A percentile compares a stretch with the other conserved stretches of the same genome.
Conservation (phyloP, 2,888 invertebrate genomes). For the Ceramica pisi region DNA sequence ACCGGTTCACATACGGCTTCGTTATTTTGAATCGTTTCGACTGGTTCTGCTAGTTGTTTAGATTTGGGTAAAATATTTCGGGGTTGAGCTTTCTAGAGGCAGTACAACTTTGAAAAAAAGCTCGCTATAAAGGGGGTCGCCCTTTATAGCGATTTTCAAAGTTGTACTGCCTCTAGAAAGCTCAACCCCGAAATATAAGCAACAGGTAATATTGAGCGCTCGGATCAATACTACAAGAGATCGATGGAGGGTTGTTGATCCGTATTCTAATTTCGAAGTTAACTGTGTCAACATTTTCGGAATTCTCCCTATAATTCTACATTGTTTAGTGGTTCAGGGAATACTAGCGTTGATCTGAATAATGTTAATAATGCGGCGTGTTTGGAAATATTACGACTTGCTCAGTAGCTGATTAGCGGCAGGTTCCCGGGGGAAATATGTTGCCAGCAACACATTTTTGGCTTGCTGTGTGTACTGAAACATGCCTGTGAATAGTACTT, state of each 20-base stretch:
- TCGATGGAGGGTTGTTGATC: constrained; percentile 54
- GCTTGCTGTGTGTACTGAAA: constrained; percentile 41
- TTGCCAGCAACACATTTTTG: constrained; percentile 37
- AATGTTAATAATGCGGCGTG: constrained; percentile 46
- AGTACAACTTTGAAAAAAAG: constrained; percentile 15
- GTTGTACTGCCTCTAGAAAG: constrained; percentile 16
- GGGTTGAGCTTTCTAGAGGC: constrained; percentile 51
- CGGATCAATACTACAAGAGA: constrained; percentile 46
- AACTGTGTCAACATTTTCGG: constrained; percentile 48
- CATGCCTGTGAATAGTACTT: constrained; percentile 39
- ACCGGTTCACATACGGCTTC: constrained; percentile 77
- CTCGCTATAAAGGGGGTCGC: not conserved
- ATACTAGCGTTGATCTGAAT: constrained; percentile 50
- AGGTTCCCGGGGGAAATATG: constrained; percentile 61
- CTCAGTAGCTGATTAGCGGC: constrained; percentile 59
- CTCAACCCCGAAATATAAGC: constrained; percentile 53
- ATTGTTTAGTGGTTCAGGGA: constrained; percentile 50
- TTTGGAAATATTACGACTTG: constrained; percentile 58
- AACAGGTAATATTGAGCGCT: constrained; percentile 40
- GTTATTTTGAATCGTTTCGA: constrained; percentile 66
- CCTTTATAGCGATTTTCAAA: constrained; percentile 11
- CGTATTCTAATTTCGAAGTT: constrained; percentile 48
- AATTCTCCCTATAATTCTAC: constrained; percentile 12
- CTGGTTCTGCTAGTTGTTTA: constrained; percentile 25
- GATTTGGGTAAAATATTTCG: constrained; percentile 20